phyloP scores from a whole-genome alignment of 2,888 invertebrate genomes.

The Dryobota labecula region DNA sequence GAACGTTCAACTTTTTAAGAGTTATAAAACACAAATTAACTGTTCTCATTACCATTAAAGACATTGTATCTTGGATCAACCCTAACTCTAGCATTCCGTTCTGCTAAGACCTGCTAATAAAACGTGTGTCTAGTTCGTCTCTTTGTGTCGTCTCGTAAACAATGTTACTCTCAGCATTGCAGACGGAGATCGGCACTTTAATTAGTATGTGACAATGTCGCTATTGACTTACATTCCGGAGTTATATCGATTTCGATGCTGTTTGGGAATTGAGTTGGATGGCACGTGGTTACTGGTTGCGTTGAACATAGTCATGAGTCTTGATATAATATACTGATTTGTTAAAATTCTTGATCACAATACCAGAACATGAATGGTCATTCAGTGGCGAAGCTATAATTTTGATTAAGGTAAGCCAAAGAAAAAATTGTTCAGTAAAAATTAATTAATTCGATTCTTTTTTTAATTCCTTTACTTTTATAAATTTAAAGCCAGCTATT shows the following conservation, averaged over 20 bases:
- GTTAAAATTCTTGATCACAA: too few relatives aligned
- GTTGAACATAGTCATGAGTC: too few relatives aligned
- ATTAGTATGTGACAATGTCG: constrained; percentile 63
- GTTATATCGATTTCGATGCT: constrained; percentile 27
- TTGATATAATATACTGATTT: background rate
- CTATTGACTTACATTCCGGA: constrained; percentile 48
- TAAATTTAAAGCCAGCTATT: too few relatives aligned
- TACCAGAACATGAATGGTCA: too few relatives aligned
- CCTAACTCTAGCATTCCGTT: constrained; percentile 45
- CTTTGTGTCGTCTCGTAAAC: constrained; percentile 55
- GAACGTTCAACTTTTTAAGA: too few relatives aligned
- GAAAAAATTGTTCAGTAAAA: too few relatives aligned
- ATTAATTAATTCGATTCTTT: too few relatives aligned
- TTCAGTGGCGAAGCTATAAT: too few relatives aligned
- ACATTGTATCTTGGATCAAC: constrained; percentile 21
- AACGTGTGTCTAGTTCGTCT: constrained; percentile 39
- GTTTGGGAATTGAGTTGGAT: background rate
- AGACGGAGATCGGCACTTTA: constrained; percentile 60
- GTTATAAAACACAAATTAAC: background rate
- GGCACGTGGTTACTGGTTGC: background rate
- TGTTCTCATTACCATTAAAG: background rate
- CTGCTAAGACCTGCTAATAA: constrained; percentile 35
- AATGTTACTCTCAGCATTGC: constrained; percentile 28
- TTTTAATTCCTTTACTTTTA: too few relatives aligned
- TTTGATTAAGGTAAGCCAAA: too few relatives aligned